A percentile compares a stretch with the other conserved stretches of the same genome.
Evolutionary conservation across 2,797 vertebrate species (phyloP).

Genomic region (Poeciliopsis infans): DNA sequence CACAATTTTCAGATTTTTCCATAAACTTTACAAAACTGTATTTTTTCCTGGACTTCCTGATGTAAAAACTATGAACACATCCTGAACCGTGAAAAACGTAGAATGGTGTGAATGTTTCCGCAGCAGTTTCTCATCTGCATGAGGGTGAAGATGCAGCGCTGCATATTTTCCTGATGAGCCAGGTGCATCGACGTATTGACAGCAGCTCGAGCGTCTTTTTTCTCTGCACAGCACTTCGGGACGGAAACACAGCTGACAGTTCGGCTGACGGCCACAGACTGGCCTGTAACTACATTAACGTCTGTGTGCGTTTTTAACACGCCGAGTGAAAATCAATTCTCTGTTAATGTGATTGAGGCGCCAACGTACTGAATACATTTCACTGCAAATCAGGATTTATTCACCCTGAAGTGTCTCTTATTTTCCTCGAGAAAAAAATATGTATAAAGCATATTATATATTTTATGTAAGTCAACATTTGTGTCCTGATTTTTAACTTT

Average conservation of each 20-base stretch:
- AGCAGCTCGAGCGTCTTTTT: not conserved
- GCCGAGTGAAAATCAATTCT: conserved; percentile 7
- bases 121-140: not conserved
- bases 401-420: not conserved
- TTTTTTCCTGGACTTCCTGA: not conserved
- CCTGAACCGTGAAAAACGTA: not conserved
- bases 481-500: not conserved
- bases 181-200: conserved; percentile 22
- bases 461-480: not conserved
- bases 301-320: not conserved
- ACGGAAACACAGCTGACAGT: conserved; percentile 6
- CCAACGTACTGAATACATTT: not conserved
- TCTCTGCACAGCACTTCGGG: conserved; percentile 15
- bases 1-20: not conserved
- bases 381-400: not conserved
- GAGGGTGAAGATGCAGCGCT: not conserved
- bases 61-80: too few relatives aligned
- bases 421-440: not conserved
- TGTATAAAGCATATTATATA: not conserved
- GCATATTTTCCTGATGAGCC: conserved; percentile 20
- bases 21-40: not conserved
- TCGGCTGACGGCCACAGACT: conserved; percentile 13
- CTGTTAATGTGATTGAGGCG: conserved; percentile 3
- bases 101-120: not conserved
- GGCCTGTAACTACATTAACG: conserved; percentile 22